Evolutionary conservation across 2,113 vertebrate genomes (phyloP).

Genomic region (Syngnathoides biaculeatus): DNA sequence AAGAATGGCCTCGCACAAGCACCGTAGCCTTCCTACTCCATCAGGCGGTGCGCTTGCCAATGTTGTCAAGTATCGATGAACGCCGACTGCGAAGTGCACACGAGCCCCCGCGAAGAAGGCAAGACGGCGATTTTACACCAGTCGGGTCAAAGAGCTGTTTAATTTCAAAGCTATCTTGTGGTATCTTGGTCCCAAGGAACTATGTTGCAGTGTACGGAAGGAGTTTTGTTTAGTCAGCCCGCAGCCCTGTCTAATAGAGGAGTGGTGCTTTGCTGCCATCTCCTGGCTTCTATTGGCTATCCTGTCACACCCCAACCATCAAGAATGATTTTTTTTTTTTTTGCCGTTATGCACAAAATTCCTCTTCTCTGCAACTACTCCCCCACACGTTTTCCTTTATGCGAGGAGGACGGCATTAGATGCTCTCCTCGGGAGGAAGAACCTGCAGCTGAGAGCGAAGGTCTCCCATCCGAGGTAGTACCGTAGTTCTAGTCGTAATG

Average conservation of each 20-base stretch:
- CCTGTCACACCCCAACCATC: too few relatives aligned
- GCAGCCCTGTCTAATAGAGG: background rate
- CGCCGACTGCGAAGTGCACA: background rate
- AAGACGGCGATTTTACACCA: background rate
- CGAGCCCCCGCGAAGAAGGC: background rate
- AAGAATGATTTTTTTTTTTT: background rate
- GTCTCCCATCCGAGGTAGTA: slow-evolving; percentile 33
- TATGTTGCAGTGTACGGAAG: too few relatives aligned
- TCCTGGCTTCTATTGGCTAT: too few relatives aligned
- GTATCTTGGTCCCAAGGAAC: too few relatives aligned
- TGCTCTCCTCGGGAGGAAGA: slow-evolving; percentile 29
- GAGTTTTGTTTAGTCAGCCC: too few relatives aligned
- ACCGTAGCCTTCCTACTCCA: background rate
- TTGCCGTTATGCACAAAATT: background rate
- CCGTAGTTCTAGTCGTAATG: slow-evolving; percentile 31
- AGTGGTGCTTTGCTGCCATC: background rate
- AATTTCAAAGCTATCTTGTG: too few relatives aligned
- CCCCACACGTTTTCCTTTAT: background rate
- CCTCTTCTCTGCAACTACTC: background rate
- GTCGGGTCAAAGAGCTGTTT: background rate
- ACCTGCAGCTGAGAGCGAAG: slow-evolving; percentile 36
- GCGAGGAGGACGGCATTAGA: slow-evolving; percentile 3
- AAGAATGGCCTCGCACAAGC: background rate
- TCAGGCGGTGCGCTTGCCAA: background rate
- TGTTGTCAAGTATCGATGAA: background rate